phyloP scores from a whole-genome alignment of 2,888 invertebrate genomes.

The Alsophila aescularia region DNA sequence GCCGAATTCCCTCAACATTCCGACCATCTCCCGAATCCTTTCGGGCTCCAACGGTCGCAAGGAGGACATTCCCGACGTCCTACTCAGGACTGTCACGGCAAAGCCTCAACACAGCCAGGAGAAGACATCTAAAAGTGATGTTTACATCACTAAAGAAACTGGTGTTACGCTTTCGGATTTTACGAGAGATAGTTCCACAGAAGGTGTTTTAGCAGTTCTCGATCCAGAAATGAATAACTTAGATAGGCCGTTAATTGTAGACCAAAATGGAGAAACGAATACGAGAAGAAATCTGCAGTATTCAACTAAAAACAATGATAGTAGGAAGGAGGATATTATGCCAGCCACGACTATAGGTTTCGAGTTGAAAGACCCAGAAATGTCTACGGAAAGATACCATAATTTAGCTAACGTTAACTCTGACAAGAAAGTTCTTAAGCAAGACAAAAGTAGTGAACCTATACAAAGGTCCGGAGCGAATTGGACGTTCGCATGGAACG shows the following conservation, averaged over 20 bases:
- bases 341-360: conserved; percentile 79
- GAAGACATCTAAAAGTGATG: conserved; percentile 74
- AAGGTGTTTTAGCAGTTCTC: conserved; percentile 77
- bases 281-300: conserved; percentile 80
- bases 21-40: conserved; percentile 93
- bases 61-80: conserved; percentile 91
- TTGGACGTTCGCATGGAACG: conserved; percentile 95
- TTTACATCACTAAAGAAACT: conserved; percentile 72
- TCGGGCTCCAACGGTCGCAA: conserved; percentile 94
- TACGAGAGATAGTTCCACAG: conserved; percentile 73
- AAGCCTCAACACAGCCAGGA: conserved; percentile 78
- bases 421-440: conserved; percentile 75
- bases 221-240: conserved; percentile 82
- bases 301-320: conserved; percentile 73
- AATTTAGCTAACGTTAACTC: conserved; percentile 86
- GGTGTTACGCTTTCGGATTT: conserved; percentile 76
- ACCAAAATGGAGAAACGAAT: conserved; percentile 77
- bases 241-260: conserved; percentile 78
- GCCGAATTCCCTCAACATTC: conserved; percentile 88
- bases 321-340: conserved; percentile 67
- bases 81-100: conserved; percentile 88
- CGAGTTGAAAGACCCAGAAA: conserved; percentile 76
- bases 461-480: conserved; percentile 84
- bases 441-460: conserved; percentile 69
- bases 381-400: conserved; percentile 83